Conservation (phyloP, 2,888 invertebrate genomes). For the Lasius fuliginosus region DNA sequence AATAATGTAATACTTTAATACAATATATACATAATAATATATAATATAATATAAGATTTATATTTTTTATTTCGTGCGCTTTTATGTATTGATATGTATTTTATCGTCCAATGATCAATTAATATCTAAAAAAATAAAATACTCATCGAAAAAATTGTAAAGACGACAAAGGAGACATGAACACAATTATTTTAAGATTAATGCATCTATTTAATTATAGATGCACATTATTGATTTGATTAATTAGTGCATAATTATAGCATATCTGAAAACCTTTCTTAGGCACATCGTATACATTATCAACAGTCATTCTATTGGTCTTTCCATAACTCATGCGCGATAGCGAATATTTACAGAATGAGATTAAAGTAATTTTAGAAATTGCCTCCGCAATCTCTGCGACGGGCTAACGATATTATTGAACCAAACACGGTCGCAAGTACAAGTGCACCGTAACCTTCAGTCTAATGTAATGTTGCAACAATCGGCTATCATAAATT, state of each 20-base stretch:
- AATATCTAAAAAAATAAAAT: neutral
- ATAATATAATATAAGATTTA: neutral
- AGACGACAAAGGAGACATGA: neutral
- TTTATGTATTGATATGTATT: neutral
- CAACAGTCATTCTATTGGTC: neutral
- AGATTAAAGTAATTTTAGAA: conserved; percentile 15
- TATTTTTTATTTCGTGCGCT: neutral
- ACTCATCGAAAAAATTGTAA: neutral
- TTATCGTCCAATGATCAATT: neutral
- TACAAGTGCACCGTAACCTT: conserved; percentile 30
- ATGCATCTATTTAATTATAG: neutral
- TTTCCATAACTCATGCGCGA: neutral
- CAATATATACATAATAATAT: neutral
- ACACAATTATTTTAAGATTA: neutral
- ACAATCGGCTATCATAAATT: conserved; percentile 13
- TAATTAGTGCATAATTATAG: neutral
- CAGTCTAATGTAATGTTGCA: conserved; percentile 16
- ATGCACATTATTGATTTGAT: neutral
- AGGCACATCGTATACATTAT: neutral
- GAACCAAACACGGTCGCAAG: conserved; percentile 23
- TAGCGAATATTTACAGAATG: neutral
- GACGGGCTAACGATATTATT: conserved; percentile 10
- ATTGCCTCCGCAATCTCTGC: neutral
- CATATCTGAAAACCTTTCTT: neutral
- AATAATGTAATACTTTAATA: neutral